Conservation (phyloP, 2,888 invertebrate species). For the Cataglyphis livida region DNA sequence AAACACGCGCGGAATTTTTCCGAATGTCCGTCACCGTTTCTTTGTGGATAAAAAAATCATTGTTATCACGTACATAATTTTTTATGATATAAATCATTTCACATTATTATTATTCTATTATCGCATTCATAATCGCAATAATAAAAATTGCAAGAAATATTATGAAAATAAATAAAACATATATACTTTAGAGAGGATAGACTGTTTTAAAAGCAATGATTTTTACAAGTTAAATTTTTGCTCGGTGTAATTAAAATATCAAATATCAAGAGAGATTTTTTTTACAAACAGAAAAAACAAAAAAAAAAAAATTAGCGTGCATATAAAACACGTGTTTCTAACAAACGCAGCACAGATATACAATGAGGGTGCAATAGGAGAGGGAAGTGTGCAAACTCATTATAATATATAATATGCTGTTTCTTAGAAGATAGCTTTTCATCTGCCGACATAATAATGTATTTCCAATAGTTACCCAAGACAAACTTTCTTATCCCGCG, state of each 20-base stretch:
- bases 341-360: not conserved
- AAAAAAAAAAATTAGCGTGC: not conserved
- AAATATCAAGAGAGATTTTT: not conserved
- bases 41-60: not conserved
- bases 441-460: not conserved
- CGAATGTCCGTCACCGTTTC: not conserved
- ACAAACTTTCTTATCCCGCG: not conserved
- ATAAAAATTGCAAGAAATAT: not conserved
- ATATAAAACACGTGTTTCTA: not conserved
- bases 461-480: not conserved
- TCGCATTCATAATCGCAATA: not conserved
- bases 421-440: not conserved
- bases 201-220: not conserved
- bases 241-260: not conserved
- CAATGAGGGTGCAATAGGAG: not conserved
- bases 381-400: not conserved
- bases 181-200: not conserved
- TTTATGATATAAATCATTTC: not conserved
- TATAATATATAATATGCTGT: constrained; percentile 7
- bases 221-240: not conserved
- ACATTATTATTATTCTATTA: not conserved
- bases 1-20: constrained; percentile 23
- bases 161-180: not conserved
- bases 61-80: not conserved
- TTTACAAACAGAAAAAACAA: not conserved